Percentiles rank a stretch among this genome's conserved stretches.
phyloP scores from a whole-genome alignment of 1,140 invertebrate species.

The Cardiocondyla obscurior region DNA sequence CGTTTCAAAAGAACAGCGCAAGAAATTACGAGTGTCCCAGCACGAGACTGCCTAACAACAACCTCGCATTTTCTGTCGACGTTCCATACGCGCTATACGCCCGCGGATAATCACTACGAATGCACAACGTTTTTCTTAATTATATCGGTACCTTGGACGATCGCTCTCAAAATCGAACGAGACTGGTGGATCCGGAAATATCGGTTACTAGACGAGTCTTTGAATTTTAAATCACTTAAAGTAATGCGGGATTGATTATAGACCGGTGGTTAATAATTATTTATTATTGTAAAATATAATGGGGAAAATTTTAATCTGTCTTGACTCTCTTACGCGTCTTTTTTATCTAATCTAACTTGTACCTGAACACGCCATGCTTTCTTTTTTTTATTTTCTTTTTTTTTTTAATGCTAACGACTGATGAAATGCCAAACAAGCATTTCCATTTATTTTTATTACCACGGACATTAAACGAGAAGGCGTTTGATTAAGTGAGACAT shows the following conservation, averaged over 20 bases:
- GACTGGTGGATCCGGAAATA: no score
- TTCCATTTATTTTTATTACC: not conserved
- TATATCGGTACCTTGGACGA: not conserved
- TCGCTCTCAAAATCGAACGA: not conserved
- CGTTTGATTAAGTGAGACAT: slow-evolving; percentile 29
- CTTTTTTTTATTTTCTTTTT: no score
- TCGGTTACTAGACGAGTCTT: not conserved
- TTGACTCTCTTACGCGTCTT: no score
- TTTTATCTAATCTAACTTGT: no score
- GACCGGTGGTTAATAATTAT: no score
- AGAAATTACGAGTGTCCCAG: slow-evolving; percentile 49
- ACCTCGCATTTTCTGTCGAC: slow-evolving; percentile 20
- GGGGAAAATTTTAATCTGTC: no score
- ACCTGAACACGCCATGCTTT: no score
- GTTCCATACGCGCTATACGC: not conserved
- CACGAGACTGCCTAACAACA: slow-evolving; percentile 11
- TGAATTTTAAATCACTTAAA: not conserved
- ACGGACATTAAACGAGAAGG: not conserved
- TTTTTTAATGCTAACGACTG: not conserved
- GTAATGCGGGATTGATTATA: no score
- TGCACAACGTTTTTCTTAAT: slow-evolving; percentile 27
- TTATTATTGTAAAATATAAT: no score
- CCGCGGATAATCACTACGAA: not conserved
- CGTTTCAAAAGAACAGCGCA: slow-evolving; percentile 40
- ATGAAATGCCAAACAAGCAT: not conserved